Evolutionary conservation across 2,113 vertebrate genomes (phyloP), one percentile per base, ranked within the genome.

Genomic region (Nycticebus coucang): DNA sequence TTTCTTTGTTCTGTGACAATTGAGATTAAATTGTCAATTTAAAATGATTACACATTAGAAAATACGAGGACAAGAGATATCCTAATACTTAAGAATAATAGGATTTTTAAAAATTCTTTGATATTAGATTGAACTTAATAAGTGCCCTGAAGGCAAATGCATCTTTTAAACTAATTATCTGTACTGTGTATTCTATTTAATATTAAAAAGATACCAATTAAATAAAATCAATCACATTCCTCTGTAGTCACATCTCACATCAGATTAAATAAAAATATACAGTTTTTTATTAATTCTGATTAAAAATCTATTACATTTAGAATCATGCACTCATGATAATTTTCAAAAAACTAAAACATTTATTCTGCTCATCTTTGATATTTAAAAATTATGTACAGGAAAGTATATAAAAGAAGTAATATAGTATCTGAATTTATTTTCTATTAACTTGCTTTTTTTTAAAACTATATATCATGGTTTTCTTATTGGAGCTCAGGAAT

Each of bases 131-230:
- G 97, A 98, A 98, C 97, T 98, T 98, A 98, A 97, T 98, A 98
- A 98, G 97, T 98, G 94, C 97, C 98, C 95, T 94, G 89, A 97
- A 98, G 98, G 97, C 97, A 97, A 98, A 98, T 98, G 97, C 97
- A 98, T 98, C 97, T 98, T 98, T 98, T 98, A 98, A 98, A 97
- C 98, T 98, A 98, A 98, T 98, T 98, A 98, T 98, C 98, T 98
- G 93, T 96, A 97, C 96, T 10, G 92, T 98, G 98, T 98, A 98
- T 98, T 98, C 97, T 97, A 98, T 97, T 98, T 98, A 98, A 98
- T 98, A 98, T 98, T 98, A 98, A 98, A 98, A 97, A 98, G 91
- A 98, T 97, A 95, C 98, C 98, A 97, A 98, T 98, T 98, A 98
- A 98, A 97, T 97, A 95, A 97, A 98, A 98, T 98, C 82, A 86